Base-by-base conservation (phyloP, 2,113 vertebrate genomes). In the Ictidomys tridecemlineatus region DNA sequence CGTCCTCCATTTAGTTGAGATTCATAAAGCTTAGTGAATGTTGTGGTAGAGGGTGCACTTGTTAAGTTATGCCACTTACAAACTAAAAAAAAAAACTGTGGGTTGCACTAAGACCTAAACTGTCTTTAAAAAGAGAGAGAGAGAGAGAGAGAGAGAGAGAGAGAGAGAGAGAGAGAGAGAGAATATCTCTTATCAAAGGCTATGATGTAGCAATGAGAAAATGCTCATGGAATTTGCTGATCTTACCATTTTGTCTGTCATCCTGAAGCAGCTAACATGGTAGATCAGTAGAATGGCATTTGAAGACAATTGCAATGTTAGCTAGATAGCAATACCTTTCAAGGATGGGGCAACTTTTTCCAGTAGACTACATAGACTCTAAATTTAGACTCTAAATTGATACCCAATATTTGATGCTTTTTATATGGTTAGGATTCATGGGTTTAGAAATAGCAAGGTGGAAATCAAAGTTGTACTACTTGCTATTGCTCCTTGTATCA, bases 201-300 rank as follows among this genome's bases (percentile, higher is more conserved):
- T 58, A 13, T 76, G 48, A 63, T 22, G n/a, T 0, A 20, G 4
- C n/a, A 65, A 20, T 32, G 28, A 28, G 4, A 8, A 0, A 5
- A 53, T 30, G 20, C 5, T 86, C 30, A 8, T 32, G 9, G 4
- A 93, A 37, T 56, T 87, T 39, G 12, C n/a, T 53, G 22, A 7
- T 65, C 2, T 77, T 73, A 51, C 8, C 1, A 37, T 48, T 7
- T 37, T 70, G 34, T 22, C 22, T 26, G 13, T 24, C 24, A 45
- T 77, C 22, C 24, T 48, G 30, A 85, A 84, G 34, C 3, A 58
- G 32, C 16, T 58, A 16, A 18, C 53, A 42, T 95, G 42, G 10
- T 48, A 48, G 42, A 73, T 39, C 10, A 16, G 32, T 61, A 34
- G 34, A 80, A n/a, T 24, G 16, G 32, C 26, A 78, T 58, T 77